Percentiles rank a stretch among this genome's conserved stretches.
phyloP scores from a whole-genome alignment of 1,140 invertebrate genomes.

The Magallana angulata region DNA sequence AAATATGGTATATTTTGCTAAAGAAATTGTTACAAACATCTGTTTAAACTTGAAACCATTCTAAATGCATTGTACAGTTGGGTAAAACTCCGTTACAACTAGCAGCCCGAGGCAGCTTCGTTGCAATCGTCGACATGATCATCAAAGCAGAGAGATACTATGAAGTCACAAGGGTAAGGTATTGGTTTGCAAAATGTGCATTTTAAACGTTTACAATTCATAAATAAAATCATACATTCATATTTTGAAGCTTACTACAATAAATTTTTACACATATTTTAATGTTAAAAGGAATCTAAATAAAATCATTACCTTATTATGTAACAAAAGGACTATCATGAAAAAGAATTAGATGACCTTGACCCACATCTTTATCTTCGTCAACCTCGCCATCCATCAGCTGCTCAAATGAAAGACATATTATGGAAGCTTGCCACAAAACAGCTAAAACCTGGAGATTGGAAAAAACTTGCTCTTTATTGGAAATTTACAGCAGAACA shows the following conservation, averaged over 20 bases:
- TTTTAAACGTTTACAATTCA: no score
- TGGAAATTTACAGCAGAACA: conserved; percentile 88
- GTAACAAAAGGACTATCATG: conserved; percentile 69
- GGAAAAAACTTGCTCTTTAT: conserved; percentile 86
- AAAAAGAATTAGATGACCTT: conserved; percentile 71
- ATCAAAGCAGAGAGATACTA: conserved; percentile 85
- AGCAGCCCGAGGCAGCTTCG: conserved; percentile 89
- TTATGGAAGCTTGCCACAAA: conserved; percentile 86
- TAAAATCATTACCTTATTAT: no score
- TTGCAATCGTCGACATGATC: conserved; percentile 90
- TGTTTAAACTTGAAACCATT: not conserved
- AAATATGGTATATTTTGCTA: not conserved
- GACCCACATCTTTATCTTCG: conserved; percentile 72
- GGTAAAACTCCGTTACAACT: conserved; percentile 86
- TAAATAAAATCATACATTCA: no score
- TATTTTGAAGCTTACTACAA: no score
- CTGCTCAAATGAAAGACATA: conserved; percentile 79
- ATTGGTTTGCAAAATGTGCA: not conserved
- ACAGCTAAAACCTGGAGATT: conserved; percentile 84
- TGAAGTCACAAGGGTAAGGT: conserved; percentile 67
- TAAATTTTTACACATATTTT: not conserved
- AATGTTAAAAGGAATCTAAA: no score
- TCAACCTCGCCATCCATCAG: conserved; percentile 69
- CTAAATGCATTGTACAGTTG: conserved; percentile 76
- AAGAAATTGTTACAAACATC: not conserved